phyloP scores from a whole-genome alignment of 2,888 invertebrate species.

The Ophion costatus region DNA sequence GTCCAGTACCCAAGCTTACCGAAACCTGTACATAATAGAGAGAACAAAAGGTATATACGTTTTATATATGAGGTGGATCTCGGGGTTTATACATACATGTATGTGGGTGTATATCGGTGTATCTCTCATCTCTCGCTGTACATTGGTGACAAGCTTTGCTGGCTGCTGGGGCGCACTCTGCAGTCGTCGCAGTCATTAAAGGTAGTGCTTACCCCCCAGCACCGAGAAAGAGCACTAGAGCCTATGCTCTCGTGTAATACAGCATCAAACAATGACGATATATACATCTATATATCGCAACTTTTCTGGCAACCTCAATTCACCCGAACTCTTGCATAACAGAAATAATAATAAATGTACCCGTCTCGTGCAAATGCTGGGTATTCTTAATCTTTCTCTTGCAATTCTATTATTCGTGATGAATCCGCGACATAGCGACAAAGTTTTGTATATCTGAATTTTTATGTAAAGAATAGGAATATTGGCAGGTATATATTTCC shows the following conservation, averaged over 20 bases:
- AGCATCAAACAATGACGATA: slow-evolving; percentile 41
- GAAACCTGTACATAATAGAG: slow-evolving; percentile 59
- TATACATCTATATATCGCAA: slow-evolving; percentile 16
- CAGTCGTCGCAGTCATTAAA: slow-evolving; percentile 76
- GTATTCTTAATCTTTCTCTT: not conserved
- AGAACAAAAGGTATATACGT: slow-evolving; percentile 45
- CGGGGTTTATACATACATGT: slow-evolving; percentile 2
- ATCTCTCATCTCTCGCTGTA: slow-evolving; percentile 28
- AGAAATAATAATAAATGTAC: slow-evolving; percentile 21
- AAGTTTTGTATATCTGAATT: no score
- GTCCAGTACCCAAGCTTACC: slow-evolving; percentile 54
- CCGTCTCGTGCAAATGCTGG: not conserved
- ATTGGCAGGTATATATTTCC: not conserved
- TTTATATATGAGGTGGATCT: slow-evolving; percentile 33
- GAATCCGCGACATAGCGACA: no score
- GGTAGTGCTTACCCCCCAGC: slow-evolving; percentile 76
- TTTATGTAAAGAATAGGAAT: no score
- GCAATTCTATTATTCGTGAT: no score
- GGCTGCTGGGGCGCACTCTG: slow-evolving; percentile 39
- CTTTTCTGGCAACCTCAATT: slow-evolving; percentile 27
- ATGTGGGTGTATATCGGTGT: not conserved
- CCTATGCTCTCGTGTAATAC: slow-evolving; percentile 20
- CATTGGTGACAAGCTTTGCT: slow-evolving; percentile 33
- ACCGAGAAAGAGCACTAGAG: slow-evolving; percentile 41
- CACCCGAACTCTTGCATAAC: slow-evolving; percentile 8